Percentiles rank a stretch among this genome's conserved stretches.
Evolutionary conservation across 2,888 invertebrate species (phyloP).

Genomic region (Asteroscopus sphinx): DNA sequence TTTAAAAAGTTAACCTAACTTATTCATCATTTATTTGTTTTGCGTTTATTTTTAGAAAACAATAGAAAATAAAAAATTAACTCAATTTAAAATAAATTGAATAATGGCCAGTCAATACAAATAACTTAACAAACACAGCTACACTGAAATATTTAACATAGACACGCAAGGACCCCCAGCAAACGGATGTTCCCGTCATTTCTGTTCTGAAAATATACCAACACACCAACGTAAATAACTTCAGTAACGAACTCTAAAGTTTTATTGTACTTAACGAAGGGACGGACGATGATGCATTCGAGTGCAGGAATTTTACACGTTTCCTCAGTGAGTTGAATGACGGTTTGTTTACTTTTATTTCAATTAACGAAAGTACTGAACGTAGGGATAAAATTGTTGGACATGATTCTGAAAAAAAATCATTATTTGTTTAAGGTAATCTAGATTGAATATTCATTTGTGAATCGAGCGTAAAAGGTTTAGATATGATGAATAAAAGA

Average conservation of each 20-base stretch:
- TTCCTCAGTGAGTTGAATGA: slow-evolving; percentile 22
- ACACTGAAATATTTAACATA: slow-evolving; percentile 22
- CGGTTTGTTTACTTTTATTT: neutral
- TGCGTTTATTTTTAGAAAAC: too few relatives aligned
- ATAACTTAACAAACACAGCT: neutral
- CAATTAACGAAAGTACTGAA: neutral
- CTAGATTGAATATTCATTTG: too few relatives aligned
- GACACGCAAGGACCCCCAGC: slow-evolving; percentile 73
- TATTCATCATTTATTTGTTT: too few relatives aligned
- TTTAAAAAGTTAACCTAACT: too few relatives aligned
- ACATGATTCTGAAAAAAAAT: too few relatives aligned
- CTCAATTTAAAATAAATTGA: too few relatives aligned
- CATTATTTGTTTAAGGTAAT: too few relatives aligned
- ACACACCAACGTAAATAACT: slow-evolving; percentile 67
- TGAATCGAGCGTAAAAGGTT: too few relatives aligned
- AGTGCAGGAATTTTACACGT: slow-evolving; percentile 24
- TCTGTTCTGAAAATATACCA: slow-evolving; percentile 71
- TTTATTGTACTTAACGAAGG: slow-evolving; percentile 54
- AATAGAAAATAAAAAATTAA: too few relatives aligned
- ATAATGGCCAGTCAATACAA: neutral
- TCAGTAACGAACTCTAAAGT: slow-evolving; percentile 61
- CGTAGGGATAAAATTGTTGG: too few relatives aligned
- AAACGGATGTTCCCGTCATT: slow-evolving; percentile 68
- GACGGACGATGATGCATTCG: slow-evolving; percentile 31
- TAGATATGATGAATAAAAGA: too few relatives aligned